Evolutionary conservation across 2,888 invertebrate genomes (phyloP).

Genomic region (Scelioninae gen. 2): DNA sequence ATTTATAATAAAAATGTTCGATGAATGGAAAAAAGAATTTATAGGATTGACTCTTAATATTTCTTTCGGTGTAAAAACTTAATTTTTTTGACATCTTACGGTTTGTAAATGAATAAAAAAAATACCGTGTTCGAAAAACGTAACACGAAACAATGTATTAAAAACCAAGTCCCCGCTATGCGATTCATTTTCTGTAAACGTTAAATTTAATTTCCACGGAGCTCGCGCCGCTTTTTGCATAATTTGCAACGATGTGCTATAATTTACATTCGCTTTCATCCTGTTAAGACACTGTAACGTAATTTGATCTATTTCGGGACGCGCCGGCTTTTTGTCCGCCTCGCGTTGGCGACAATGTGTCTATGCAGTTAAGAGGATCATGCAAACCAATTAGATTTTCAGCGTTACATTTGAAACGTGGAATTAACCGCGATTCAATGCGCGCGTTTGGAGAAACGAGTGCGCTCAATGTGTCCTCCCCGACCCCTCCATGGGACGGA

Average conservation of each 20-base stretch:
- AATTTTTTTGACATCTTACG: too few species aligned
- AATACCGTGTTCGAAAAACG: too few species aligned
- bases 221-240: conserved; percentile 23
- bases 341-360: conserved; percentile 23
- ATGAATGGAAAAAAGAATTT: too few species aligned
- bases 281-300: conserved; percentile 27
- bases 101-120: too few species aligned
- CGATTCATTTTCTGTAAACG: not conserved
- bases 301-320: conserved; percentile 40
- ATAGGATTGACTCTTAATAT: too few species aligned
- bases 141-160: too few species aligned
- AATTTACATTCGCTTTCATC: conserved; percentile 23
- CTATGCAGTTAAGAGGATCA: conserved; percentile 10
- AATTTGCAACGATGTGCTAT: conserved; percentile 24
- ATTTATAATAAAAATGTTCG: too few species aligned
- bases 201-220: not conserved
- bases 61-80: too few species aligned
- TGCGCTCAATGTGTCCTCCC: too few species aligned
- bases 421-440: conserved; percentile 3
- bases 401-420: not conserved
- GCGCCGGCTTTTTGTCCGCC: conserved; percentile 25
- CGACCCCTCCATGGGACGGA: too few species aligned
- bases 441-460: not conserved
- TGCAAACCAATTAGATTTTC: conserved; percentile 10
- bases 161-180: not conserved